These are phyloP conservation scores for Drosophila trapezifrons DNA, from an alignment of 1,140 invertebrate genomes.

Conservation along the genomic window DNA sequence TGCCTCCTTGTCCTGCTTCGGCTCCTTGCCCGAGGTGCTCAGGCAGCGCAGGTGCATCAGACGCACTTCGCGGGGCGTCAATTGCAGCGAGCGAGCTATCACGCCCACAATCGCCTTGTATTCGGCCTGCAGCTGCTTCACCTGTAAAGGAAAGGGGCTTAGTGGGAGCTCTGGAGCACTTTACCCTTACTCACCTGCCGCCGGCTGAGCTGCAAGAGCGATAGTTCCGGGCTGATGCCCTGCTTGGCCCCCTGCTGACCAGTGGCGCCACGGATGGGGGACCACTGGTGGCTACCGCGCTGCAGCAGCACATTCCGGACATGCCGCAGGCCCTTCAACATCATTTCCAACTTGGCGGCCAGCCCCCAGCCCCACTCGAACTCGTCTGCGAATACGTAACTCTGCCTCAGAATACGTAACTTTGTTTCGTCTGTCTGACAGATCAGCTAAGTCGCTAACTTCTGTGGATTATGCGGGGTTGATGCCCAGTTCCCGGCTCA, in stretches of 20 bases:
- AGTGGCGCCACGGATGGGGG: slow-evolving; percentile 22
- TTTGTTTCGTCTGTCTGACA: slow-evolving; percentile 51
- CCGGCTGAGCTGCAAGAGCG: slow-evolving; percentile 53
- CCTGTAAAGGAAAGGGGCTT: slow-evolving; percentile 8
- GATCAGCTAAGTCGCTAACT: not conserved
- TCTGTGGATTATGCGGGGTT: not conserved
- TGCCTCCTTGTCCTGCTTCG: slow-evolving; percentile 60
- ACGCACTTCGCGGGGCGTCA: slow-evolving; percentile 62
- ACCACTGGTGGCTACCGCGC: slow-evolving; percentile 54
- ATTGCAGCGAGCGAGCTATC: slow-evolving; percentile 71
- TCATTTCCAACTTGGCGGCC: slow-evolving; percentile 37
- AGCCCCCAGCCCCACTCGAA: slow-evolving; percentile 22
- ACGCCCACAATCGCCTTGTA: slow-evolving; percentile 84
- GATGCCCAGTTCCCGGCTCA: not conserved
- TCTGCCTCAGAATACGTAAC: slow-evolving; percentile 67
- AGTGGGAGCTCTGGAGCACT: too few species aligned
- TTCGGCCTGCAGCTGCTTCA: slow-evolving; percentile 84
- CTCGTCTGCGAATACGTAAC: slow-evolving; percentile 65
- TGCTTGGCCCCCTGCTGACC: not conserved
- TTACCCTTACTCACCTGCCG: slow-evolving; percentile 56
- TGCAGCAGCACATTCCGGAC: slow-evolving; percentile 71
- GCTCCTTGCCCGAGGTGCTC: slow-evolving; percentile 9
- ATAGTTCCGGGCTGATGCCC: slow-evolving; percentile 3
- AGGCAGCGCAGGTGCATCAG: slow-evolving; percentile 62
- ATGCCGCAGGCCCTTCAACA: slow-evolving; percentile 73